Evolutionary conservation across 1,140 invertebrate genomes (phyloP), one percentile per base, ranked within the genome.

Genomic region (Dysdera silvatica): DNA sequence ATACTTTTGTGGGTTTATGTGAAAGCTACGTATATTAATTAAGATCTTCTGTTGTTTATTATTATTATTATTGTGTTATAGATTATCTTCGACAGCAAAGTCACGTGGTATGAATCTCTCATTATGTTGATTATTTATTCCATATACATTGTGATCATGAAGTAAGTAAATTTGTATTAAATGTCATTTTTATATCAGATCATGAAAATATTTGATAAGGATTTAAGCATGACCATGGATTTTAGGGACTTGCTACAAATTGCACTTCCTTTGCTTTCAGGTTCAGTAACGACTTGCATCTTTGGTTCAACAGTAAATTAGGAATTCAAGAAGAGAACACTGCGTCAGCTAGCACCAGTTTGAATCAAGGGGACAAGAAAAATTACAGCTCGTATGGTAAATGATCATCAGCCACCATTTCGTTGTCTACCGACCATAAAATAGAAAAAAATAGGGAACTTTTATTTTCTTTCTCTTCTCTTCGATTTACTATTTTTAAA

Each of bases 141-240:
- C 12, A 20, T 71, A 20, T 74, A 74, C 47, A 75, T 74, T 48
- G n/a, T 70, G 3, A 33, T 75, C n/a, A 74, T 74, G 73, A 70
- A 69, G 69, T 73, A 68, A 65, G 59, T 65, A 16, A 2, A 29
- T 8, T 28, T 67, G 43, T 12, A 35, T 23, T 18, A 26, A 28
- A 23, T 56, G 12, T 33, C 4, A 64, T 18, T 32, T 33, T 32
- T 37, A 6, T 14, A 29, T 49, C n/a, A n/a, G 1, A 32, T 26
- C 14, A 4, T n/a, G 32, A 23, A n/a, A 28, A 28, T 41, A 33
- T 6, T 6, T 4, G 26, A n/a, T n/a, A n/a, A n/a, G n/a, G n/a
- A n/a, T n/a, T n/a, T n/a, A n/a, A n/a, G n/a, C n/a, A n/a, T n/a
- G n/a, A n/a, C n/a, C n/a, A n/a, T n/a, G n/a, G n/a, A n/a, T n/a